Base-by-base conservation (phyloP, 2,797 vertebrate genomes). In the Schizopygopsis malacanthus region DNA sequence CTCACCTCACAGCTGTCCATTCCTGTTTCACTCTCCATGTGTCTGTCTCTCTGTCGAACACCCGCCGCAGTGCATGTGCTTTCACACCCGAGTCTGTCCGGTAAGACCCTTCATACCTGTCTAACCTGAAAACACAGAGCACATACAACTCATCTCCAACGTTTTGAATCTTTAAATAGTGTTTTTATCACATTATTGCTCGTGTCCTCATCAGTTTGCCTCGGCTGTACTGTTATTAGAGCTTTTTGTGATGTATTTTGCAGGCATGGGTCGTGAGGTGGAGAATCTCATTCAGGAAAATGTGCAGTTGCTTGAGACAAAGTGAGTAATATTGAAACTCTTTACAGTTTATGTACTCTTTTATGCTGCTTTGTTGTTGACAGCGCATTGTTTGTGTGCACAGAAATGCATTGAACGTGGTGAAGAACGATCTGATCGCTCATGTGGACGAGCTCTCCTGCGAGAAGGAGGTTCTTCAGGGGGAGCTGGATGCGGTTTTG, bases 261-360 rank as follows among this genome's bases (percentile, higher is more conserved):
- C 93, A 99, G 98, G 98, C 87, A 99, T 99, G 98, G 97, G 98
- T 84, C 97, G 98, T 85, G 98, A 99, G 94, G 98, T 99, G 87
- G 98, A 99, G 88, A 99, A 99, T 92, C 96, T 99, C 28, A 97
- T 99, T 86, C 91, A 97, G 93, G 98, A 99, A 93, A 99, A 99
- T 93, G 97, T 97, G 0, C 97, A 99, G 84, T 96, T 99, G 75
- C 96, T 99, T 86, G 98, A 99, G 92, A 99, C 98, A 91, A 99
- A 99, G 98, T 99, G 96, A 97, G 97, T 13, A n/a, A 3, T 20
- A 4, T 10, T 80, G 67, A 43, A 22, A 76, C 28, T 6, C 1
- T 56, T 54, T 25, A 28, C 10, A 43, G 70, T 37, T 18, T 45
- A 63, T 50, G 25, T 43, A 0, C 7, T 50, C 6, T 43, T 28